Conservation (phyloP, 2,113 vertebrate species). For the Plestiodon gilberti region DNA sequence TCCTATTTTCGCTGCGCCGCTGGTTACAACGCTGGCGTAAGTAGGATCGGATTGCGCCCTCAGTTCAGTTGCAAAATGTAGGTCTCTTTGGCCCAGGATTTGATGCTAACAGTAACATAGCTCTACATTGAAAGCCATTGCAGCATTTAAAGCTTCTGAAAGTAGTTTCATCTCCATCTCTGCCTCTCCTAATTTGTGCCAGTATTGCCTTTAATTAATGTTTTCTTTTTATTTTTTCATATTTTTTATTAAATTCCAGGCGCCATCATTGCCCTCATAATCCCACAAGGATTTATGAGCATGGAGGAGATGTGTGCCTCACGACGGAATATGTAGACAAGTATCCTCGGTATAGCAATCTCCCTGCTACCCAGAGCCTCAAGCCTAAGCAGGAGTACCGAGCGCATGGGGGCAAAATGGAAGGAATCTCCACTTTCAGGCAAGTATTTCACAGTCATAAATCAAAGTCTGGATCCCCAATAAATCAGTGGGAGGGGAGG, state of each 20-base stretch:
- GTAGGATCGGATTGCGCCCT: no score
- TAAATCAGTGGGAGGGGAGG: not conserved
- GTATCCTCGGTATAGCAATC: conserved; percentile 73
- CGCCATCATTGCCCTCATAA: conserved; percentile 80
- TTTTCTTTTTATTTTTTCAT: conserved; percentile 35
- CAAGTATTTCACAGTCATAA: conserved; percentile 63
- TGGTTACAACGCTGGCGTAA: no score
- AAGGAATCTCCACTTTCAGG: conserved; percentile 84
- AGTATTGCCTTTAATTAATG: not conserved
- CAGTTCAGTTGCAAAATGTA: not conserved
- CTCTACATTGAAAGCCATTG: not conserved
- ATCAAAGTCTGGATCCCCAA: not conserved
- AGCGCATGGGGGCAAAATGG: conserved; percentile 71
- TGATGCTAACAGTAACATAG: not conserved
- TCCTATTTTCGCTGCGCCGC: no score
- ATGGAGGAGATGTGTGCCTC: conserved; percentile 46
- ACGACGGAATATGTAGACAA: conserved; percentile 85
- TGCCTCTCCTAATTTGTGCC: not conserved
- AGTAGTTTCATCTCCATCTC: not conserved
- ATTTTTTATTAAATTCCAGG: conserved; percentile 57
- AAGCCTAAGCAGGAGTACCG: conserved; percentile 75
- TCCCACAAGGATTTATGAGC: conserved; percentile 75
- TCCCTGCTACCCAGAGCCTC: conserved; percentile 72
- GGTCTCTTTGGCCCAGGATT: not conserved
- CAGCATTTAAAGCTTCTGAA: not conserved